phyloP scores from a whole-genome alignment of 2,797 vertebrate genomes.

The Luscinia megarhynchos region DNA sequence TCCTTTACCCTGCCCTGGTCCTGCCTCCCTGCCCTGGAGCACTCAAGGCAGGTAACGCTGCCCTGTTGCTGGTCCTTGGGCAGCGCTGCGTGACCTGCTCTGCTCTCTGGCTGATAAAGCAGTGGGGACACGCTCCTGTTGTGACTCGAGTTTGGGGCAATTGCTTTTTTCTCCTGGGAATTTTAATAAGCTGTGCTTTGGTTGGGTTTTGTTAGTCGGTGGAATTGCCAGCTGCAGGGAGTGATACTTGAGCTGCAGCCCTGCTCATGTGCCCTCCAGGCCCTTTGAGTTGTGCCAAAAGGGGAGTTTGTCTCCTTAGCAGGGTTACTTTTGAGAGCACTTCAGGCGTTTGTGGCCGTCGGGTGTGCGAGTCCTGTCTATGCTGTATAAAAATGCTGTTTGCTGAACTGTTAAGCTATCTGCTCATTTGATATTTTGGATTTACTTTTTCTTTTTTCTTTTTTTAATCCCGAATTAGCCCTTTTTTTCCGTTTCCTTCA shows the following conservation, averaged over 20 bases:
- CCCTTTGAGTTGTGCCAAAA: neutral
- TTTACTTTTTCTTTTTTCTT: no score
- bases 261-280: neutral
- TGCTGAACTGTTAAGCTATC: neutral
- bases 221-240: conserved; percentile 22
- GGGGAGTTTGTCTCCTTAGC: neutral
- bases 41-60: accelerated
- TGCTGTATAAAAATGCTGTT: neutral
- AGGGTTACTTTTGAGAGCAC: conserved; percentile 4
- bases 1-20: accelerated
- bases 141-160: neutral
- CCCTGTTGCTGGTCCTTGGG: neutral
- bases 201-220: neutral
- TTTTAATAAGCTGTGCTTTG: neutral
- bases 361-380: neutral
- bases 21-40: accelerated
- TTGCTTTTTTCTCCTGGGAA: neutral
- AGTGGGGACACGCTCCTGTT: neutral
- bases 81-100: neutral
- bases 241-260: neutral
- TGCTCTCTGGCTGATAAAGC: neutral
- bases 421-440: neutral
- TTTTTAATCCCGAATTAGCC: neutral
- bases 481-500: neutral
- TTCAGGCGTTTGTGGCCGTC: neutral